These are phyloP conservation scores for Eubasilissa splendida DNA, from an alignment of 2,888 invertebrate genomes.

Conservation along the genomic window DNA sequence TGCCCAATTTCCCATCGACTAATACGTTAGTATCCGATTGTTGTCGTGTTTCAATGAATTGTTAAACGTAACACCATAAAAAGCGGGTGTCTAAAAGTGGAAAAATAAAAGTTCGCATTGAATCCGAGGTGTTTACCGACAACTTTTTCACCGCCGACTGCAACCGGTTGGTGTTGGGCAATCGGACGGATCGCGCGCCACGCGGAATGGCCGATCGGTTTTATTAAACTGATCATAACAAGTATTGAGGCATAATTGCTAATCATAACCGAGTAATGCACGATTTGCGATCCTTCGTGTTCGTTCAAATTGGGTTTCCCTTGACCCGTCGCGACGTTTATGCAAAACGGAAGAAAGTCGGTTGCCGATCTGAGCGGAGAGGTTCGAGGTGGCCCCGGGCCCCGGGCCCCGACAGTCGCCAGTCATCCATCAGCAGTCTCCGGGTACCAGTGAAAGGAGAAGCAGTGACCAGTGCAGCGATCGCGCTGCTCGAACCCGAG, in stretches of 20 bases:
- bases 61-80: too few relatives aligned
- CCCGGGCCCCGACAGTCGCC: not conserved
- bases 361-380: conserved; percentile 20
- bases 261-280: not conserved
- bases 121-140: conserved; percentile 5
- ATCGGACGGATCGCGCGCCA: not conserved
- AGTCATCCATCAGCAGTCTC: conserved; percentile 39
- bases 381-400: not conserved
- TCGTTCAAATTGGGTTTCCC: conserved; percentile 45
- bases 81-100: too few relatives aligned
- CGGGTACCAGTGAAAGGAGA: conserved; percentile 53
- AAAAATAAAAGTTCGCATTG: not conserved
- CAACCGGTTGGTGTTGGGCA: conserved; percentile 39
- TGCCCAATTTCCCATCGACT: too few relatives aligned
- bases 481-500: conserved; percentile 14
- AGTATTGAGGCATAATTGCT: not conserved
- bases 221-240: not conserved
- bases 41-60: too few relatives aligned
- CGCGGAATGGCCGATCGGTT: not conserved
- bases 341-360: conserved; percentile 55
- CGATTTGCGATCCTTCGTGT: not conserved
- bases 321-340: conserved; percentile 49
- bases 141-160: conserved; percentile 14
- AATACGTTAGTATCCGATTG: too few relatives aligned
- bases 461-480: conserved; percentile 35